Percentiles rank a stretch among this genome's conserved stretches.
Evolutionary conservation across 1,140 invertebrate species (phyloP).

Genomic region (Drosophila rufa): DNA sequence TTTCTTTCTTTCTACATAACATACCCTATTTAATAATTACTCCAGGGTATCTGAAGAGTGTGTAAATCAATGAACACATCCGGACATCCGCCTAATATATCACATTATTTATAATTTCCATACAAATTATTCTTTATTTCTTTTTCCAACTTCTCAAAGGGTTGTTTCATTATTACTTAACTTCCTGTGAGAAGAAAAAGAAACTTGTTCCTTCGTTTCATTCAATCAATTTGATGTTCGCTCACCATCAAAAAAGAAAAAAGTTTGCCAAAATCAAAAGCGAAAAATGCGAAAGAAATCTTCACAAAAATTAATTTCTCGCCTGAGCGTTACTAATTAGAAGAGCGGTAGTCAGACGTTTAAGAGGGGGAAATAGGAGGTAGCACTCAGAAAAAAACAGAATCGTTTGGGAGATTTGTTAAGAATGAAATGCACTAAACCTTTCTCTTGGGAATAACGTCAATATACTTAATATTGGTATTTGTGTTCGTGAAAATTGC

Average conservation of each 20-base stretch:
- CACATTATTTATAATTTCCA: constrained; percentile 61
- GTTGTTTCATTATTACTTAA: constrained; percentile 44
- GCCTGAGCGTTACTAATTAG: constrained; percentile 75
- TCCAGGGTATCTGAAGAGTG: constrained; percentile 17
- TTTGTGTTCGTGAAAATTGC: too few relatives aligned
- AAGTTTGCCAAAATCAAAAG: constrained; percentile 29
- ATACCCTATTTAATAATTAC: not conserved
- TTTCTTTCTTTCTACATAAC: too few relatives aligned
- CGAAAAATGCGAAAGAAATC: constrained; percentile 35
- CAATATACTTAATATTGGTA: too few relatives aligned
- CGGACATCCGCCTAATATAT: constrained; percentile 73
- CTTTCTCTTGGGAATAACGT: too few relatives aligned
- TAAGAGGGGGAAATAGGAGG: constrained; percentile 9
- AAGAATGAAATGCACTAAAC: too few relatives aligned
- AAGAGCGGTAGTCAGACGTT: constrained; percentile 36
- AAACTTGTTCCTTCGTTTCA: constrained; percentile 38
- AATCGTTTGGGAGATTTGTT: not conserved
- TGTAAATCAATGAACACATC: constrained; percentile 61
- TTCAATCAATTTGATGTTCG: constrained; percentile 63
- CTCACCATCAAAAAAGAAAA: constrained; percentile 16
- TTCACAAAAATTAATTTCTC: constrained; percentile 61
- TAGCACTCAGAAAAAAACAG: constrained; percentile 10
- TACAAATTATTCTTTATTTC: constrained; percentile 39
- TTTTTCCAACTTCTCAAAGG: constrained; percentile 17
- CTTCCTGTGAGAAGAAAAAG: constrained; percentile 2